Evolutionary conservation across 2,113 vertebrate species (phyloP).

Genomic region (Campylorhamphus procurvoides): DNA sequence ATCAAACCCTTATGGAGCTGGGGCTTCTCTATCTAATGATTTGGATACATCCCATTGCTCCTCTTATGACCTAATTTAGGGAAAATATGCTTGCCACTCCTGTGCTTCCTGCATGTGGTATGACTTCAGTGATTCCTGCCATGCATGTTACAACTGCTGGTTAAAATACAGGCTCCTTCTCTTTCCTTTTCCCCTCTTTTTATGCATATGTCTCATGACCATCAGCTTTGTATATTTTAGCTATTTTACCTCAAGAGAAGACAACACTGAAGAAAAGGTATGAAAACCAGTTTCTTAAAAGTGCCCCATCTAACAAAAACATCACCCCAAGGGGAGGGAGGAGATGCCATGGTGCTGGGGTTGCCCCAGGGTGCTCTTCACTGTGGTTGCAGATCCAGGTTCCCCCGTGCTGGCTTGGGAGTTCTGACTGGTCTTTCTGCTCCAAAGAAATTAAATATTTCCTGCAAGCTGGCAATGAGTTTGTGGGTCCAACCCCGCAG

Average conservation of each 20-base stretch:
- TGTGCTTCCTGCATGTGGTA: background rate
- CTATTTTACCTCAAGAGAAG: background rate
- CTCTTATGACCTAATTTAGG: background rate
- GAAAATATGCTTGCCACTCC: background rate
- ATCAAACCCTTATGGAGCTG: background rate
- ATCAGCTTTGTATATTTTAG: background rate
- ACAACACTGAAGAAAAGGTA: background rate
- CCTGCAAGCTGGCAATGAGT: background rate
- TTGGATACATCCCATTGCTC: background rate
- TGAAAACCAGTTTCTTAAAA: background rate
- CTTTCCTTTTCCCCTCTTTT: background rate
- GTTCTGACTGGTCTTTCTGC: background rate
- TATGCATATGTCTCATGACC: background rate
- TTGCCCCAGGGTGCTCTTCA: background rate
- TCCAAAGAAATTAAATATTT: background rate
- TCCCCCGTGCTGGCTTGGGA: background rate
- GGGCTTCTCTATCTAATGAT: background rate
- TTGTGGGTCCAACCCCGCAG: background rate
- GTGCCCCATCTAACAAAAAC: background rate
- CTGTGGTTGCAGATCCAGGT: background rate
- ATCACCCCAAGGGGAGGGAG: fast-evolving
- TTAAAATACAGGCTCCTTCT: background rate
- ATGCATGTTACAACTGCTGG: background rate
- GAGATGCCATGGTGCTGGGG: background rate
- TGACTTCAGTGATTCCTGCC: background rate